phyloP scores from a whole-genome alignment of 1,140 invertebrate species.

The Drosophila rhopaloa region DNA sequence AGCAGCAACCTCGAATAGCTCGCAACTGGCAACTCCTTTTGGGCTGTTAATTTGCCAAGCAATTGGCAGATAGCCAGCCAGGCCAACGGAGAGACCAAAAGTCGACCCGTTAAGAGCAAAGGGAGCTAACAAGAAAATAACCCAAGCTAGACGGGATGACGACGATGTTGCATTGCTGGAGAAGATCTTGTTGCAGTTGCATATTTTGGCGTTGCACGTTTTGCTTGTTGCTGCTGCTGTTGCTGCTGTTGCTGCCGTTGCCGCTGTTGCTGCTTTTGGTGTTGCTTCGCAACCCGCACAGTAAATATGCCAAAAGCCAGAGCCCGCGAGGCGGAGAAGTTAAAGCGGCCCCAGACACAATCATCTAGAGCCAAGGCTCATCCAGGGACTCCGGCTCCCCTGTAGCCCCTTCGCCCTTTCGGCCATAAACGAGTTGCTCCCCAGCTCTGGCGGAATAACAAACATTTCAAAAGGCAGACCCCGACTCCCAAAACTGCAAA shows the following conservation, averaged over 20 bases:
- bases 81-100: constrained; percentile 39
- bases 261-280: constrained; percentile 46
- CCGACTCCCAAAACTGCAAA: constrained; percentile 63
- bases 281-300: constrained; percentile 46
- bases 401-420: constrained; percentile 14
- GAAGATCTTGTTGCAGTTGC: constrained; percentile 60
- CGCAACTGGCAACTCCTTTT: constrained; percentile 53
- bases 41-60: constrained; percentile 80
- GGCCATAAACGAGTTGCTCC: constrained; percentile 69
- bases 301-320: constrained; percentile 73
- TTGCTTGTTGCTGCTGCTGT: constrained; percentile 51
- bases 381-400: constrained; percentile 16
- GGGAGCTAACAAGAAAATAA: constrained; percentile 69
- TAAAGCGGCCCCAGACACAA: constrained; percentile 38
- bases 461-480: constrained; percentile 60
- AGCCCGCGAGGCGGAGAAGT: constrained; percentile 30
- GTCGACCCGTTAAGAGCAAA: constrained; percentile 29
- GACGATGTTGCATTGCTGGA: constrained; percentile 49
- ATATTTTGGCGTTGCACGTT: constrained; percentile 56
- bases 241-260: constrained; percentile 35
- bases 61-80: constrained; percentile 80
- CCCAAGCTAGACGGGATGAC: constrained; percentile 75
- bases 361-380: constrained; percentile 44
- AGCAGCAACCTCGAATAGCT: constrained; percentile 18
- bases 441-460: constrained; percentile 72